A percentile compares a stretch with the other conserved stretches of the same genome.
phyloP scores from a whole-genome alignment of 2,888 invertebrate species.

The Habrosyne pyritoides region DNA sequence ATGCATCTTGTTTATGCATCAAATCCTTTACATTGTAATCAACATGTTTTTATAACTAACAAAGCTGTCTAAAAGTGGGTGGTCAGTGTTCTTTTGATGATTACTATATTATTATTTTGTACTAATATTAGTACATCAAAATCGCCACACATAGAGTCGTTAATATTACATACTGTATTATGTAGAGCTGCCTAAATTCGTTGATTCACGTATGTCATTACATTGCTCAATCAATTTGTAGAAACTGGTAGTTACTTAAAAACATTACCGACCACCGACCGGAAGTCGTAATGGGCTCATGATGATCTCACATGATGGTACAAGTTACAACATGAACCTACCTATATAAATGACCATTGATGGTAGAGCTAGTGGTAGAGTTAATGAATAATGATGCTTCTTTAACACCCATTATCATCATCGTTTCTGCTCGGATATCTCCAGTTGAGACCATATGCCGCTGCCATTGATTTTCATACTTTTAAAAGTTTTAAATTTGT shows the following conservation, averaged over 20 bases:
- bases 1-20: no score
- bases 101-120: no score
- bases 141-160: no score
- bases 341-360: neutral
- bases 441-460: no score
- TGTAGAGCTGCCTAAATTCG: neutral
- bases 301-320: neutral
- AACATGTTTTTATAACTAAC: no score
- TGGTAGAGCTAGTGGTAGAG: neutral
- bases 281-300: neutral
- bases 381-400: neutral
- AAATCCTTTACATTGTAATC: no score
- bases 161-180: no score
- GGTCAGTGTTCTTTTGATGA: no score
- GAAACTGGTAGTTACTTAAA: neutral
- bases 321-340: neutral
- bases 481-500: no score
- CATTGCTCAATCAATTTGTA: neutral
- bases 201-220: neutral
- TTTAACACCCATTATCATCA: neutral
- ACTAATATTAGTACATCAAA: no score
- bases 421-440: neutral
- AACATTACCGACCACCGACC: neutral
- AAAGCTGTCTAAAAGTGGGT: no score
- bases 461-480: no score